Base-by-base conservation (phyloP, 2,888 invertebrate species). In the Pachliopta kotzebuea region DNA sequence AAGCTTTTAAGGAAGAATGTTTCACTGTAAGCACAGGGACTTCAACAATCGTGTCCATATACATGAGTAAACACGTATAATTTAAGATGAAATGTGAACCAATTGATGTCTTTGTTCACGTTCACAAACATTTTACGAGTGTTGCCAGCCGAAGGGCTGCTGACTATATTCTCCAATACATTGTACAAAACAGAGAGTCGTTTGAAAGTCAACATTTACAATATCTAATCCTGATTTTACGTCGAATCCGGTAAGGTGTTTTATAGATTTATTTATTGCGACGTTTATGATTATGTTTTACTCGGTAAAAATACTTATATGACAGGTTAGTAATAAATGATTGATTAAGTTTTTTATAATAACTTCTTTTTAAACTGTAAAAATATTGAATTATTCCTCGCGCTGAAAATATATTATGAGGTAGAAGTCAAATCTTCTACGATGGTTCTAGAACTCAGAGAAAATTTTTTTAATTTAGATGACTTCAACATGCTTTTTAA, bases 101-200 rank as follows among this genome's bases (percentile, higher is more conserved):
- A 77, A 83, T 88, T 88, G 87, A 90, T 90, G 90, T 89, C 90
- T 90, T 88, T 88, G 89, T 90, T 88, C 85, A 78, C 71, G 77
- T 81, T 82, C 74, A 74, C 72, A 70, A 77, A 77, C 76, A 72
- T 83, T 85, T 88, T 88, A 88, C 65, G 65, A 63, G 58, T 57
- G 58, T 78, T 79, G 73, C 73, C 73, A 73, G 81, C 82, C 81
- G 74, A 80, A 79, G 83, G 79, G 83, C 83, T 86, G 83, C 85
- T 86, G 84, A 83, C 81, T 85, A 81, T 85, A 81, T 73, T 72
- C 72, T 70, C 66, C 69, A 69, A 72, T 79, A 83, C 86, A 88
- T 85, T 88, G 87, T 89, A 79, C 69, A 68, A 65, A 70, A 66
- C 71, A 62, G 66, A 54, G 60, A 54, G 68, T 68, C 69, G 60